Conservation (phyloP, 1,140 invertebrate species). For the Aporrectodea caliginosa region DNA sequence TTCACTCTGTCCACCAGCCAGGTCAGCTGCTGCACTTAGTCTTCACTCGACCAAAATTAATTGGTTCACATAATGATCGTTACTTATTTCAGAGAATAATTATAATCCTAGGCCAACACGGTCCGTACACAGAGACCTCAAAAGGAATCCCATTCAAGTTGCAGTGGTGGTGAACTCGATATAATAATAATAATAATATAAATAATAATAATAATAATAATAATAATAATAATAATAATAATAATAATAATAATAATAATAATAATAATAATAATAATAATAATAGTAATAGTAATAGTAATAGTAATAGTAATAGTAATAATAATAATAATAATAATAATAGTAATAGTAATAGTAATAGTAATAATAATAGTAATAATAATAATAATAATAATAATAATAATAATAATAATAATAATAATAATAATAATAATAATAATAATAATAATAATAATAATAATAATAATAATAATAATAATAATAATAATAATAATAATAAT, state of each 20-base stretch:
- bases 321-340: not conserved
- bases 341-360: not conserved
- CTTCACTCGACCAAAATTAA: not conserved
- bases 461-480: too few relatives aligned
- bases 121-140: too few relatives aligned
- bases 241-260: not conserved
- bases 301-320: not conserved
- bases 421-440: too few relatives aligned
- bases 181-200: not conserved
- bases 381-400: too few relatives aligned
- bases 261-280: not conserved
- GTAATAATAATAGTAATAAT: not conserved
- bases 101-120: too few relatives aligned
- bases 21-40: slow-evolving; percentile 59
- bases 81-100: too few relatives aligned
- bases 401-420: too few relatives aligned
- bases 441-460: too few relatives aligned
- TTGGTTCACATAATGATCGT: too few relatives aligned
- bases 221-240: not conserved
- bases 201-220: not conserved
- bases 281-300: not conserved
- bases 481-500: too few relatives aligned
- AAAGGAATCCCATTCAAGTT: not conserved
- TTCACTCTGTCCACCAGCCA: slow-evolving; percentile 96
- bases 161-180: not conserved